Base-by-base conservation (phyloP, 2,888 invertebrate species). In the Luperina nickerlii region DNA sequence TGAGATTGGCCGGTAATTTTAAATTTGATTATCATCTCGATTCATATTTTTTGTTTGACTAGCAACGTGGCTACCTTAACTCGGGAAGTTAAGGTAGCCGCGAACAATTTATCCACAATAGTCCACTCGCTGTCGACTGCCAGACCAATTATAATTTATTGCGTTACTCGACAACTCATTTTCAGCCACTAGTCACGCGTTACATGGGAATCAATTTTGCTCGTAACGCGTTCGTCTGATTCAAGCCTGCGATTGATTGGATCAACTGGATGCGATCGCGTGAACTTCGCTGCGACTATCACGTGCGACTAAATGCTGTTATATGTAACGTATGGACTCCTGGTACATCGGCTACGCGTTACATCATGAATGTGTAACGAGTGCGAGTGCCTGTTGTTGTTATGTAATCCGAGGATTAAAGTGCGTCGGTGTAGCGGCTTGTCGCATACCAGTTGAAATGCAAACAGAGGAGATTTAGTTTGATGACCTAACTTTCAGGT, bases 341-440 rank as follows among this genome's bases (percentile, higher is more conserved):
- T 62, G 65, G 85, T 42, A 51, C 68, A 57, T 79, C 60, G 45
- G 60, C 13, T 38, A 38, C 5, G 48, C 67, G 76, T 84, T 84
- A 65, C 60, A 73, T 80, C 84, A 76, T 72, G 65, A 69, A 80
- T 69, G 72, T 68, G 18, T 84, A 71, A 63, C 48, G 62, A 70
- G 63, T 65, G 45, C 6, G 42, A 72, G 42, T 67, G 51, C n/a
- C 18, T 62, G 18, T 38, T 67, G 62, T 20, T 79, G 15, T 72
- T 79, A 76, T n/a, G 27, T 70, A 48, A 83, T 51, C 60, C 54
- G 20, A 38, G 65, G 60, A 73, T 73, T 78, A 38, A 57, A 38
- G 72, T 65, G 51, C 42, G 67, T 51, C n/a, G n/a, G n/a, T n/a
- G 5, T 27, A 60, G 69, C 51, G 69, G 51, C 54, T 48, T 60